A percentile compares a stretch with the other conserved stretches of the same genome.
phyloP scores from a whole-genome alignment of 2,797 vertebrate genomes.

The Galaxias olidus region DNA sequence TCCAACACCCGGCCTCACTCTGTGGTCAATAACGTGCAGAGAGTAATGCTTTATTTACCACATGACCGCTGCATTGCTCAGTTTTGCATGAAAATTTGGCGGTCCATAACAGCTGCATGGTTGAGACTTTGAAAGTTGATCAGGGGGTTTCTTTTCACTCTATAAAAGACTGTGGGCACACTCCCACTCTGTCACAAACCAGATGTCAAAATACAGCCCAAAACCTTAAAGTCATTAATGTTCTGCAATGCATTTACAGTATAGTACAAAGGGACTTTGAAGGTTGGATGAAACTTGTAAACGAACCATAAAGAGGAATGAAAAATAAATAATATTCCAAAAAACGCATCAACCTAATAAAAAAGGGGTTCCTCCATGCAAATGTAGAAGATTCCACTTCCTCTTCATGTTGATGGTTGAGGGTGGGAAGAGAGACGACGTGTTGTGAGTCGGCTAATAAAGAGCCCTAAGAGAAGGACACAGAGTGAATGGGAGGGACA shows the following conservation, averaged over 20 bases:
- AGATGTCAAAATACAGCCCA: slow-evolving; percentile 21
- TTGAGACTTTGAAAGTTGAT: not conserved
- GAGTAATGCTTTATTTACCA: too few relatives aligned
- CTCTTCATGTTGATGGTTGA: slow-evolving; percentile 15
- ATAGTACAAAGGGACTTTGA: too few relatives aligned
- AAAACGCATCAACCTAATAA: not conserved
- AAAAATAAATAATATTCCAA: too few relatives aligned
- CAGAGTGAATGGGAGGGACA: slow-evolving; percentile 61
- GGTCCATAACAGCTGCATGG: too few relatives aligned
- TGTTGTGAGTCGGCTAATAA: slow-evolving; percentile 52
- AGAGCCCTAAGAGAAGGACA: slow-evolving; percentile 59
- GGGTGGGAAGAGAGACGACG: slow-evolving; percentile 56
- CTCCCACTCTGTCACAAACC: slow-evolving; percentile 5
- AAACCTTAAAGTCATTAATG: slow-evolving; percentile 20
- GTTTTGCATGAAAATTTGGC: too few relatives aligned
- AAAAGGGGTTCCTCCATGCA: too few relatives aligned
- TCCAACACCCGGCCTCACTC: too few relatives aligned
- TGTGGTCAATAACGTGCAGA: too few relatives aligned
- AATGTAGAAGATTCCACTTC: slow-evolving; percentile 16
- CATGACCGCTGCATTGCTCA: too few relatives aligned
- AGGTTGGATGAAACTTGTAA: too few relatives aligned
- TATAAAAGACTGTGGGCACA: slow-evolving; percentile 23
- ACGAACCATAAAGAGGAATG: too few relatives aligned
- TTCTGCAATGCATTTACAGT: too few relatives aligned
- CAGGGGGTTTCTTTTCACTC: slow-evolving; percentile 4